Evolutionary conservation across 2,888 invertebrate genomes (phyloP).

Genomic region (Venusia cambrica): DNA sequence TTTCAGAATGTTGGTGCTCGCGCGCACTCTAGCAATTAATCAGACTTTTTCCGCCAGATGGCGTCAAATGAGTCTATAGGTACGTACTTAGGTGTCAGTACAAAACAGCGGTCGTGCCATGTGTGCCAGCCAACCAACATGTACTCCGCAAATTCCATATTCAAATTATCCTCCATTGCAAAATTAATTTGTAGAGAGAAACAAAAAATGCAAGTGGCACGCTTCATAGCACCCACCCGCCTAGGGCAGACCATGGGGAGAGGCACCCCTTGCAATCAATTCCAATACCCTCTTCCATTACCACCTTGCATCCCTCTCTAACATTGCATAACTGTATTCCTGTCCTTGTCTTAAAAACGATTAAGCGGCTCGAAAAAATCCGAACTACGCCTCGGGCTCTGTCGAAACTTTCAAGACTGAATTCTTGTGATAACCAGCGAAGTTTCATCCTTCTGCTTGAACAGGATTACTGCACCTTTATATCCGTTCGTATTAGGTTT

Average conservation of each 20-base stretch:
- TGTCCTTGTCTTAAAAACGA: conserved; percentile 56
- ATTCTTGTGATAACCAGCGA: conserved; percentile 47
- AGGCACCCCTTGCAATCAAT: conserved; percentile 73
- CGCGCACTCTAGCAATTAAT: no score
- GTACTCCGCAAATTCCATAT: conserved; percentile 70
- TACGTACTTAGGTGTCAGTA: neutral
- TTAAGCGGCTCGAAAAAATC: conserved; percentile 46
- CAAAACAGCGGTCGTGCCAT: neutral
- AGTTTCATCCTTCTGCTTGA: conserved; percentile 20
- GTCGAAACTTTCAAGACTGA: conserved; percentile 56
- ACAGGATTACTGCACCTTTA: conserved; percentile 15
- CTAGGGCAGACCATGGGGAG: conserved; percentile 61
- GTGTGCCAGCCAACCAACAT: conserved; percentile 50
- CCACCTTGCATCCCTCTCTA: conserved; percentile 44
- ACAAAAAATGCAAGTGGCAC: conserved; percentile 66
- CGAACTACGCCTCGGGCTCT: conserved; percentile 55
- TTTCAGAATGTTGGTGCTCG: no score
- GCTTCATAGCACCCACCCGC: conserved; percentile 66
- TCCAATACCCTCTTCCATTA: conserved; percentile 63
- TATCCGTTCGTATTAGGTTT: conserved; percentile 17
- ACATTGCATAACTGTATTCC: conserved; percentile 22
- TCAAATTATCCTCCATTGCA: conserved; percentile 74
- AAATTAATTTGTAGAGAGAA: conserved; percentile 75
- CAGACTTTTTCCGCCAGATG: no score
- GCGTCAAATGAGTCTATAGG: no score